phyloP scores from a whole-genome alignment of 1,140 invertebrate species.

The Frieseomelitta varia region DNA sequence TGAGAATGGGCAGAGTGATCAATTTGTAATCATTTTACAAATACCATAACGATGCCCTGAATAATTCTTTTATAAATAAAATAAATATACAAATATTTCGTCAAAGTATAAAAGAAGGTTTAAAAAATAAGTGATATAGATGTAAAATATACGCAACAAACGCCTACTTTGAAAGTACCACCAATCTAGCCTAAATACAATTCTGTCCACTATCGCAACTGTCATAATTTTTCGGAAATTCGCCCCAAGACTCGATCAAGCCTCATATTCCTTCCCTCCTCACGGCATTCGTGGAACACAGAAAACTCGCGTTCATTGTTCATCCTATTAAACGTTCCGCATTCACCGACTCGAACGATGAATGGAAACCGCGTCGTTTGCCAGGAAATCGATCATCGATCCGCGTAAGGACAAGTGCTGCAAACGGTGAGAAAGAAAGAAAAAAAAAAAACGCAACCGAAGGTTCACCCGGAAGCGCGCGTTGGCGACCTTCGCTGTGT shows the following conservation, averaged over 20 bases:
- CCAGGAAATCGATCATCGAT: neutral
- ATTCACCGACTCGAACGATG: neutral
- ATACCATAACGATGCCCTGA: too few species aligned
- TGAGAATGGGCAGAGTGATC: too few species aligned
- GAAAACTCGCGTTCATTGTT: neutral
- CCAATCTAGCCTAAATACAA: too few species aligned
- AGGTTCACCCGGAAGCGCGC: slow-evolving; percentile 39
- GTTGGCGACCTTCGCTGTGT: slow-evolving; percentile 47
- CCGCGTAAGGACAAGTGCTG: neutral
- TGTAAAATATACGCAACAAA: too few species aligned
- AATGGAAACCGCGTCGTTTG: neutral
- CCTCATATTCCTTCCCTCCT: neutral
- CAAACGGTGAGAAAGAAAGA: neutral
- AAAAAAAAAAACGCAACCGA: neutral
- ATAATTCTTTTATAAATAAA: too few species aligned
- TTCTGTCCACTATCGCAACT: too few species aligned
- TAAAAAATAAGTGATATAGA: too few species aligned
- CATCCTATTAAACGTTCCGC: neutral
- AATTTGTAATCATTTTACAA: too few species aligned
- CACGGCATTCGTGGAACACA: slow-evolving; percentile 5
- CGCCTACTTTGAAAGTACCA: too few species aligned
- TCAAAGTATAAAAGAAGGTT: too few species aligned
- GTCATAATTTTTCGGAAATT: neutral
- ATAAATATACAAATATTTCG: too few species aligned
- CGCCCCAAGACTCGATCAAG: too few species aligned